Evolutionary conservation across 2,888 invertebrate genomes (phyloP), one percentile per base, ranked within the genome.

Genomic region (Autographa gamma): DNA sequence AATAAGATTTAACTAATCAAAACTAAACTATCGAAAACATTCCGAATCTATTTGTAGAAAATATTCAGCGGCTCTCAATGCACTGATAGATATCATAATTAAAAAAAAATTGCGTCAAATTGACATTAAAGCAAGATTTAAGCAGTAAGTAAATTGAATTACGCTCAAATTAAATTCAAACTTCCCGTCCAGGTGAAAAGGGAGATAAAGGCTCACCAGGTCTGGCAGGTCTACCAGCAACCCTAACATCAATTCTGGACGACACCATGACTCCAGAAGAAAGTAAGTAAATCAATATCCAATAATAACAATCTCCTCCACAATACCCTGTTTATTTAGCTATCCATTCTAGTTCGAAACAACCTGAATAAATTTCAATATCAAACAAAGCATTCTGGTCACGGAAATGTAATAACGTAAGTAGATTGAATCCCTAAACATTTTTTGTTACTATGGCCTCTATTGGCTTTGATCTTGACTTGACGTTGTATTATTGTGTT

Each of bases 141-240:
- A n/a, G n/a, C n/a, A n/a, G n/a, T n/a, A n/a, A n/a, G n/a, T n/a
- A n/a, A n/a, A n/a, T n/a, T n/a, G n/a, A n/a, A n/a, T n/a, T n/a
- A n/a, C 25, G 25, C 25, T 25, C 25, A 25, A 25, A 16, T 16
- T 43, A 3, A 14, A 43, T 38, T 16, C 8, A 38, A n/a, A 34
- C 34, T 25, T 19, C 78, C 82, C 34, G 16, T 4, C 43, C 93
- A 84, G 98, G 98, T 77, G 96, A 96, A 0, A 91, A 90, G 52
- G 98, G 98, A 38, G 89, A 93, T 14, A 96, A 96, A 85, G 98
- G 98, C 63, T 96, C 96, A 68, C 96, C 96, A 72, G 99, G 99
- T n/a, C 92, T 97, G 60, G 96, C 97, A 31, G 99, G 99, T 7
- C 96, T 96, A 66, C 97, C 97, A 58, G 98, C 98, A 13, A 97